Conservation (phyloP, 1,140 invertebrate genomes). For the Contarinia nasturtii region DNA sequence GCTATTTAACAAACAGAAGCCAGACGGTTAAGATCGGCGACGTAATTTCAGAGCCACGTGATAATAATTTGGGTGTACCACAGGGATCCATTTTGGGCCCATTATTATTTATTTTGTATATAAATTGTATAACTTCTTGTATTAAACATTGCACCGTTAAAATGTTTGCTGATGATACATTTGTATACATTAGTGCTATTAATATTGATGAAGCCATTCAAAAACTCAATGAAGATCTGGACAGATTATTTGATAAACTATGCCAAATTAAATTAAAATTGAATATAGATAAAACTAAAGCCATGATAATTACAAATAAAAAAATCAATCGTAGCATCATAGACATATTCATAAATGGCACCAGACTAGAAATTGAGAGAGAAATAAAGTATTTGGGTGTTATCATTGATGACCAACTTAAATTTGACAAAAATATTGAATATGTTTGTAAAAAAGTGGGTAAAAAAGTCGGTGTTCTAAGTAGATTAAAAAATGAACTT, state of each 20-base stretch:
- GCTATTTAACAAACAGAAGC: not conserved
- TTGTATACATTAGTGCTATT: not conserved
- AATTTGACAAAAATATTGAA: no score
- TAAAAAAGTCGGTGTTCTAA: no score
- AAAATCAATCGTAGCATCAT: not conserved
- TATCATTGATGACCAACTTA: no score
- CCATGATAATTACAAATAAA: not conserved
- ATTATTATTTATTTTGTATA: not conserved
- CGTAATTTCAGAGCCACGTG: not conserved
- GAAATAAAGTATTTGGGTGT: no score
- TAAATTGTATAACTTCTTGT: not conserved
- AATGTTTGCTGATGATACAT: not conserved
- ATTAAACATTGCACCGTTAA: not conserved
- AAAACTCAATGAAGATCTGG: not conserved
- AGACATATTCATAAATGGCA: not conserved
- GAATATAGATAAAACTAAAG: not conserved
- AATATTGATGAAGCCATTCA: not conserved
- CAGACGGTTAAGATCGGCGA: not conserved
- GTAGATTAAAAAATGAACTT: no score
- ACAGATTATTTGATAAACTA: not conserved
- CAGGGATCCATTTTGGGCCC: not conserved
- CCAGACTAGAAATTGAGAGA: no score
- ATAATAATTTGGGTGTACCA: not conserved
- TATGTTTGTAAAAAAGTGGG: no score
- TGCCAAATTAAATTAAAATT: not conserved